Base-by-base conservation (phyloP, 1,140 invertebrate genomes). In the Zaprionus camerounensis region DNA sequence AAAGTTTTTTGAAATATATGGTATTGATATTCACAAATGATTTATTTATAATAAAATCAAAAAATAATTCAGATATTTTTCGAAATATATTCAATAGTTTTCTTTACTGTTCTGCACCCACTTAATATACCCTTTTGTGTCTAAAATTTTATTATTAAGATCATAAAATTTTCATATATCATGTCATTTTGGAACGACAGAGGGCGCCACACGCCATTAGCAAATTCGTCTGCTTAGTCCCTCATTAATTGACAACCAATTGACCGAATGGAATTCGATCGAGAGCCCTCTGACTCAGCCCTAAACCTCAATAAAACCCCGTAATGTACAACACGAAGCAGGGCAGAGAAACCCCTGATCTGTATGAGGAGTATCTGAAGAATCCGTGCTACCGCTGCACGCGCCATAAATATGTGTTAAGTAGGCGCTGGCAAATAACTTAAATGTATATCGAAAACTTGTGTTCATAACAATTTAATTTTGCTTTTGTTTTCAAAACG, bases 381-480 rank as follows among this genome's bases (percentile, higher is more conserved):
- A 84, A 88, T 88, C 84, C 83, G 69, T 64, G 84, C 84, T 88
- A 88, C 84, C 78, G 84, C 84, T 88, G 81, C 85, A 90, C 85
- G 84, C 84, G 84, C 84, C 83, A 88, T 90, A 90, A 90, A 88
- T 90, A 90, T 90, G 84, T 90, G 84, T 87, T 87, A 88, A 88
- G 84, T 87, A 78, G 83, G 74, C 62, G 77, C 56, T 36, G 26
- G 31, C 73, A 63, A 55, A 77, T 77, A 77, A 72, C 81, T 84
- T 87, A 46, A 46, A 46, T 46, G 41, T 46, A 90, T 88, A 88
- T 88, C 81, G 85, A 88, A 79, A 81, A 81, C 82, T 90, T 90
- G 86, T 90, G 85, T 82, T 90, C 79, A 90, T 90, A 90, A 90
- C 85, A 90, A 90, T 90, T 90, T 90, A 90, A 90, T 90, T 90